Evolutionary conservation across 2,888 invertebrate species (phyloP).

Genomic region (Reticulitermes lucifugus): DNA sequence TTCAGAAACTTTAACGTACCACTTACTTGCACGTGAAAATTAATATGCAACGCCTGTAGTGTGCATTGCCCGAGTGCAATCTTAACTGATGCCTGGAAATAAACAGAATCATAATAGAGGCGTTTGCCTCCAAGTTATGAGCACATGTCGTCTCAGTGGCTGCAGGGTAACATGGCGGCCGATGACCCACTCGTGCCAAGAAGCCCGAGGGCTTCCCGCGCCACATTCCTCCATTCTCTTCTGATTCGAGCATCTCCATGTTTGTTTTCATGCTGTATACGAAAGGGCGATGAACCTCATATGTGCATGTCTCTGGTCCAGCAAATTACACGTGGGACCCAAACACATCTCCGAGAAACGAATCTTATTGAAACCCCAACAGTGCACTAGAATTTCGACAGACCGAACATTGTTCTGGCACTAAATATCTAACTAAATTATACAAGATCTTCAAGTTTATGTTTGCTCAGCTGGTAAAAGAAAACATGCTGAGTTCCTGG

Average conservation of each 20-base stretch:
- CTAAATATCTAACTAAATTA: too few species aligned
- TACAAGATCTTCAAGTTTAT: too few species aligned
- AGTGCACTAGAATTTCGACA: too few species aligned
- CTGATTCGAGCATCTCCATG: not conserved
- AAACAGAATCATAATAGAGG: not conserved
- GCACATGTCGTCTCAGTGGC: not conserved
- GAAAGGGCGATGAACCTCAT: not conserved
- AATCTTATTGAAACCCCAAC: too few species aligned
- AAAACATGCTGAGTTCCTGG: too few species aligned
- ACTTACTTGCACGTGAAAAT: too few species aligned
- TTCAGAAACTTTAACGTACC: not conserved
- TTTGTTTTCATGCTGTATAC: constrained; percentile 6
- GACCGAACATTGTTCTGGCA: too few species aligned
- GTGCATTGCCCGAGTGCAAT: too few species aligned
- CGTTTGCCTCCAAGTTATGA: not conserved
- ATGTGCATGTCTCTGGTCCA: not conserved
- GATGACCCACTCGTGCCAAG: constrained; percentile 1
- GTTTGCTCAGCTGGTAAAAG: too few species aligned
- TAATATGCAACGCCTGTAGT: too few species aligned
- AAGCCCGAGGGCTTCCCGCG: not conserved
- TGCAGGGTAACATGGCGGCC: constrained; percentile 2
- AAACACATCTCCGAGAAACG: too few species aligned
- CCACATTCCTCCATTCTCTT: not conserved
- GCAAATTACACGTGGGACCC: not conserved
- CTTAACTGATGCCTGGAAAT: not conserved